A percentile compares a stretch with the other conserved stretches of the same genome.
These are phyloP conservation scores for Nothocercus nigrocapillus DNA, from an alignment of 2,113 vertebrate genomes.

Conservation along the genomic window DNA sequence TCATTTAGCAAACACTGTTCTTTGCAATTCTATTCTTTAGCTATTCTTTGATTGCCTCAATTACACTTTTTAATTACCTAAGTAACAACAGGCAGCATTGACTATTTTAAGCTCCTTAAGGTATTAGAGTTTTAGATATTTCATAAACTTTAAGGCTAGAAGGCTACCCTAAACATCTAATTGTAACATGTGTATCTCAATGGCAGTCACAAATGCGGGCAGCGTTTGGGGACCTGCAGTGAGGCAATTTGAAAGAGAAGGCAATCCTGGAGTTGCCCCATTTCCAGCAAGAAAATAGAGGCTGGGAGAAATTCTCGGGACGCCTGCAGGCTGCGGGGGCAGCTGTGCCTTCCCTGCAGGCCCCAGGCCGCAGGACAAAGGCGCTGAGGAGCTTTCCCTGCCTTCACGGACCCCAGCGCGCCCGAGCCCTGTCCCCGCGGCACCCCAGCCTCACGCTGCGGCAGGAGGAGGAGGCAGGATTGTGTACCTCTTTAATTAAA, in stretches of 20 bases:
- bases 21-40: no score
- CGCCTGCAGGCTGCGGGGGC: accelerated
- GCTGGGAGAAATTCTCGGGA: background rate
- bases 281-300: background rate
- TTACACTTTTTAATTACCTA: background rate
- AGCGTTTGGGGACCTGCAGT: accelerated
- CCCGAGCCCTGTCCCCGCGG: background rate
- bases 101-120: slow-evolving; percentile 7
- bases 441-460: background rate
- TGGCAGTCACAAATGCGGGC: background rate
- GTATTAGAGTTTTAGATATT: background rate
- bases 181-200: background rate
- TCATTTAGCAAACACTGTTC: background rate
- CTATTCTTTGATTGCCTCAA: background rate
- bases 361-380: accelerated
- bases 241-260: background rate
- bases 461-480: background rate
- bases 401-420: background rate
- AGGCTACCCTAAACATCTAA: background rate
- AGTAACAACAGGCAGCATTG: background rate
- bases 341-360: background rate
- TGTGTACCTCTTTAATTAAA: background rate
- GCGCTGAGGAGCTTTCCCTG: background rate
- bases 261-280: background rate
- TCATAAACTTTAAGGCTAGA: background rate